Base-by-base conservation (phyloP, 2,797 vertebrate species). In the Microctenopoma steveboyesi region DNA sequence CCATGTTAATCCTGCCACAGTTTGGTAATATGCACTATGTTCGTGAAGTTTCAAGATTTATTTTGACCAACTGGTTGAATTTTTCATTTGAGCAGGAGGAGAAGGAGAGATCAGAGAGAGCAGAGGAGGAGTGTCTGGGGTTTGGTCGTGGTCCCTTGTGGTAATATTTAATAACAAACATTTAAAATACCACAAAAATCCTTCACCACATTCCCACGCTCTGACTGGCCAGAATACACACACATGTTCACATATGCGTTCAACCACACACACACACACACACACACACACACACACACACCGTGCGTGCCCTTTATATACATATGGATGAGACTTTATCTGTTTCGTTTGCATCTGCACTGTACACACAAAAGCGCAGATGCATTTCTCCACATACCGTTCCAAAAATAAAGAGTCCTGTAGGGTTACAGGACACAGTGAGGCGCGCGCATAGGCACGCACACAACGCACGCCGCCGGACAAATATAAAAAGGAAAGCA, bases 91-190 rank as follows among this genome's bases (percentile, higher is more conserved):
- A 84, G 64, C 85, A 82, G 50, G 69, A 64, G 50, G 67, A 64
- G 55, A 22, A 16, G 46, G 64, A 54, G 59, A 65, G 27, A 47
- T 8, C 61, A 69, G 59, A 67, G 69, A 55, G 72, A 63, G 70
- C 35, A 58, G 80, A 64, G 48, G 83, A 74, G 87, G 87, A 84
- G 86, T 85, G 79, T 79, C 78, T 87, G 87, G 85, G 91, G 86
- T 91, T 92, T 93, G 89, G 90, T 92, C 83, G 66, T 58, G 84
- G 89, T 93, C 91, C 90, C 92, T 84, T 90, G 92, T 84, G 92
- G 90, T 92, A 92, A 93, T 92, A 93, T 93, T 93, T 94, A 94
- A 94, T 94, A 94, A 93, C 92, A 94, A 94, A 94, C 93, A 93
- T 94, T 91, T 92, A 93, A 93, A 92, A 94, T 93, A 93, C 92